Percentiles rank a stretch among this genome's conserved stretches.
Evolutionary conservation across 2,113 vertebrate genomes (phyloP).

Genomic region (Natator depressus): DNA sequence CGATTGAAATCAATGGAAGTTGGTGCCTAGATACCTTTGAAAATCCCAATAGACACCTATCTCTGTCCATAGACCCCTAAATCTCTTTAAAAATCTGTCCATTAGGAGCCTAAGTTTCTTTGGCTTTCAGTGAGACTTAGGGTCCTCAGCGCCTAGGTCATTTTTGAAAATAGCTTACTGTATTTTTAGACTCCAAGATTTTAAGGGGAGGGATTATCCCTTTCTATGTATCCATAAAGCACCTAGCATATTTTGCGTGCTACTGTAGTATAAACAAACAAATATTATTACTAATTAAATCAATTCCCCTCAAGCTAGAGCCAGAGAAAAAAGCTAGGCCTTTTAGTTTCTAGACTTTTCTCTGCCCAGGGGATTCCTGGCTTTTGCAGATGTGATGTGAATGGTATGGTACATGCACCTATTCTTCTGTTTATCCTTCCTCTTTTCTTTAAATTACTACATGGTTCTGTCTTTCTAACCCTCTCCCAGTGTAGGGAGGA

Average conservation of each 20-base stretch:
- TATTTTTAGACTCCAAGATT: neutral
- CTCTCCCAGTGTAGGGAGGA: neutral
- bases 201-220: neutral
- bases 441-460: neutral
- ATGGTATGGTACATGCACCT: neutral
- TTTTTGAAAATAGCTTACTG: neutral
- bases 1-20: neutral
- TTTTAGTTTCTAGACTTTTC: neutral
- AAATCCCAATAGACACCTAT: neutral
- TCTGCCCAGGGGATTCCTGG: rapidly evolving
- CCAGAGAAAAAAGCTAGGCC: neutral
- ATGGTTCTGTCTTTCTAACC: neutral
- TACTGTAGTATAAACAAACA: rapidly evolving
- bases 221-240: neutral
- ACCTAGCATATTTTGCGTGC: neutral
- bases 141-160: neutral
- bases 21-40: neutral
- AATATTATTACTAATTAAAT: neutral
- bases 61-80: neutral
- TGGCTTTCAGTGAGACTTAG: neutral
- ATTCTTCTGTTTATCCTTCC: neutral
- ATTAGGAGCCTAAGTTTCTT: neutral
- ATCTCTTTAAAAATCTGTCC: neutral
- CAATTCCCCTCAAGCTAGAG: neutral
- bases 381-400: neutral